A percentile compares a stretch with the other conserved stretches of the same genome.
Evolutionary conservation across 2,888 invertebrate genomes (phyloP).

Genomic region (Cerceris ruficornis): DNA sequence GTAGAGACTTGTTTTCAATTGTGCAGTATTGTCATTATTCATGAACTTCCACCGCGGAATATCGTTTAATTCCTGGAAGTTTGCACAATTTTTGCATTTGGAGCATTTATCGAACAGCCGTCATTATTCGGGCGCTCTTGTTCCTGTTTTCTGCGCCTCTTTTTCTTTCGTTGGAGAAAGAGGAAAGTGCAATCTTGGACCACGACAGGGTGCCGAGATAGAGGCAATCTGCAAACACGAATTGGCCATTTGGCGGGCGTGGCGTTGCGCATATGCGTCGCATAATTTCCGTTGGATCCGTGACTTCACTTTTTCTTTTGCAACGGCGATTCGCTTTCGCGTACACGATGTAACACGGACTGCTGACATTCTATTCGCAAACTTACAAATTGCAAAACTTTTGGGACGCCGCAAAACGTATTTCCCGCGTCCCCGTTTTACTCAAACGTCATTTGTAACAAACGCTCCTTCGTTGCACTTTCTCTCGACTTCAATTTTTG

Average conservation of each 20-base stretch:
- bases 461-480: too few species aligned
- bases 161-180: conserved; percentile 67
- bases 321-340: conserved; percentile 51
- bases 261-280: conserved; percentile 71
- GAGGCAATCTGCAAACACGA: conserved; percentile 81
- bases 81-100: background rate
- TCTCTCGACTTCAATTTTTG: too few species aligned
- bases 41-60: background rate
- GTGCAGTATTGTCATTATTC: too few species aligned
- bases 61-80: background rate
- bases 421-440: too few species aligned
- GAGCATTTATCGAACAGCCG: too few species aligned
- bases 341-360: conserved; percentile 19
- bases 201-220: conserved; percentile 79
- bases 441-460: too few species aligned
- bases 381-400: conserved; percentile 2
- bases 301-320: conserved; percentile 61
- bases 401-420: too few species aligned
- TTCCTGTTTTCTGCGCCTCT: conserved; percentile 29
- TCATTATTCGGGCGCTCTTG: conserved; percentile 22
- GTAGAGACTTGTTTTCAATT: too few species aligned
- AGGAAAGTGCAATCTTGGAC: conserved; percentile 78
- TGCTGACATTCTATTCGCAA: conserved; percentile 23
- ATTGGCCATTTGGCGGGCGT: conserved; percentile 80
- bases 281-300: conserved; percentile 71